Evolutionary conservation across 2,888 invertebrate species (phyloP).

Genomic region (Alloscopus bannaensis): DNA sequence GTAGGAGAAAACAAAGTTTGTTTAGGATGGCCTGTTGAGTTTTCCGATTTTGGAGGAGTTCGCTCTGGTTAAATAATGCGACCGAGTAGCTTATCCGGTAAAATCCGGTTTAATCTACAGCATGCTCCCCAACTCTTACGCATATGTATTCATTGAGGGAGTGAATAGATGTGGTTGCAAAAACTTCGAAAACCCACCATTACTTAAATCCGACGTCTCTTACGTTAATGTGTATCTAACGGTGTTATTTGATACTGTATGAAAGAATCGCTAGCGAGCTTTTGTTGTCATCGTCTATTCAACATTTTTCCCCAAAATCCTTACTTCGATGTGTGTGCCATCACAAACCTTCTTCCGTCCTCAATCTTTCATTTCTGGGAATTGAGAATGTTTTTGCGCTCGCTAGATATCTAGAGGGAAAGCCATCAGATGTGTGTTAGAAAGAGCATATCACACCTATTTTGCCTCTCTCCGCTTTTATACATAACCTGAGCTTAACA

Average conservation of each 20-base stretch:
- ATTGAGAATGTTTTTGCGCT: slow-evolving; percentile 23
- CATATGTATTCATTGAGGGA: neutral
- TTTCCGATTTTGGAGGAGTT: slow-evolving; percentile 19
- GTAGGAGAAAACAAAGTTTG: too few relatives aligned
- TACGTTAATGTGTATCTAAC: too few relatives aligned
- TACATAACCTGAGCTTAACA: too few relatives aligned
- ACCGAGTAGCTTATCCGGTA: slow-evolving; percentile 34
- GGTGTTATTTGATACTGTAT: too few relatives aligned
- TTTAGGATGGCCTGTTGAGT: slow-evolving; percentile 47
- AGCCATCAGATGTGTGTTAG: too few relatives aligned
- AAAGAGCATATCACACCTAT: too few relatives aligned
- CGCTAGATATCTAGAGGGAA: slow-evolving; percentile 15
- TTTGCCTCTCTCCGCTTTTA: too few relatives aligned
- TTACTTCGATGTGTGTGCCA: neutral
- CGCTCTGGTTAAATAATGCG: slow-evolving; percentile 42
- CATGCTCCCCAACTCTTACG: neutral
- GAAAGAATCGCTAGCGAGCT: slow-evolving; percentile 26
- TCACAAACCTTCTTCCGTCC: too few relatives aligned
- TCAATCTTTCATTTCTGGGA: neutral
- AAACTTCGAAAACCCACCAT: too few relatives aligned
- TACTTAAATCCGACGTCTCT: too few relatives aligned
- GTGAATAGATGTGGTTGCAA: neutral
- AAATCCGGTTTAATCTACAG: slow-evolving; percentile 46
- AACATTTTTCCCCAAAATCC: slow-evolving; percentile 3
- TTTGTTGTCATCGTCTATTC: slow-evolving; percentile 46